A percentile compares a stretch with the other conserved stretches of the same genome.
These are phyloP conservation scores for Babyrousa celebensis DNA, from an alignment of 2,797 vertebrate species.

Conservation along the genomic window DNA sequence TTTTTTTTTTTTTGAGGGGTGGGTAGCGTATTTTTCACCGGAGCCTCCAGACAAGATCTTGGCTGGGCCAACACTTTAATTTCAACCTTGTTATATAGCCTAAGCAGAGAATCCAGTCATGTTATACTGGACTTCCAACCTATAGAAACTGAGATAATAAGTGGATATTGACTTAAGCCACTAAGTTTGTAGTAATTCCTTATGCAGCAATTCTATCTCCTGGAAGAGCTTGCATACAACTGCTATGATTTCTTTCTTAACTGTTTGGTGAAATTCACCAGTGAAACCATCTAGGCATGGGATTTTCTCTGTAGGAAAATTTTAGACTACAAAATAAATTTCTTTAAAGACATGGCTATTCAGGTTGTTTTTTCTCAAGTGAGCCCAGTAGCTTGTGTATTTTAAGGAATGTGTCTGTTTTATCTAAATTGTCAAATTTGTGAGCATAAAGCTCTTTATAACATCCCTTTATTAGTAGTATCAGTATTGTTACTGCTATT, in stretches of 20 bases:
- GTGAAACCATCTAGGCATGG: not conserved
- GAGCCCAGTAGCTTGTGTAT: not conserved
- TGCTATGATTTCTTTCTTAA: slow-evolving; percentile 17
- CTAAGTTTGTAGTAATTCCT: not conserved
- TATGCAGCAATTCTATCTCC: not conserved
- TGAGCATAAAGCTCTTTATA: slow-evolving; percentile 16
- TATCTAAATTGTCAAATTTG: slow-evolving; percentile 22
- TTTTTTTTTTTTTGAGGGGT: no score
- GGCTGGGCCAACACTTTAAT: not conserved
- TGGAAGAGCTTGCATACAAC: slow-evolving; percentile 18
- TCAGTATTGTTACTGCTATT: no score
- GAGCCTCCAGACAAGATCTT: not conserved
- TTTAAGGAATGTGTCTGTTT: slow-evolving; percentile 30
- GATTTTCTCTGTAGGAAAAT: not conserved
- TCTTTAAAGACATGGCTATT: slow-evolving; percentile 47
- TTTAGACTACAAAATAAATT: slow-evolving; percentile 53
- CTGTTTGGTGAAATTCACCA: slow-evolving; percentile 3
- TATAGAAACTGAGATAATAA: slow-evolving; percentile 32
- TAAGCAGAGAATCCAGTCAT: not conserved
- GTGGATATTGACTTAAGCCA: not conserved
- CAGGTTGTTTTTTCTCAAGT: not conserved
- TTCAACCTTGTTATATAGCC: not conserved
- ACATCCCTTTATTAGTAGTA: not conserved
- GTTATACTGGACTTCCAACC: not conserved
- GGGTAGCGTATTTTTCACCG: not conserved